Conservation (phyloP, 2,888 invertebrate species). For the Asteroscopus sphinx region DNA sequence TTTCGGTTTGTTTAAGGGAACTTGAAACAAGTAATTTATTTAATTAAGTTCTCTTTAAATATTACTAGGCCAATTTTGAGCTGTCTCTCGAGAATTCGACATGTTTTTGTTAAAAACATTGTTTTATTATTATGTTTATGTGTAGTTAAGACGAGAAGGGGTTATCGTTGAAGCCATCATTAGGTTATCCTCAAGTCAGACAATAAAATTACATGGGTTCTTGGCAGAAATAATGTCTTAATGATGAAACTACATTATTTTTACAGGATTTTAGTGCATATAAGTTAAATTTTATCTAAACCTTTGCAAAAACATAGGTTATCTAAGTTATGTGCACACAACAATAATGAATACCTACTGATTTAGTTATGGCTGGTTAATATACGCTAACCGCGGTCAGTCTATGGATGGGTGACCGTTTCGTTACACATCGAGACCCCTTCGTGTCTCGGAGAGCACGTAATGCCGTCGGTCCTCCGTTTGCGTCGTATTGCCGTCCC, state of each 20-base stretch:
- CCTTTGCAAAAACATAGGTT: slow-evolving; percentile 1
- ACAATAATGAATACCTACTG: slow-evolving; percentile 13
- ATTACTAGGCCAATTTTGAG: slow-evolving; percentile 14
- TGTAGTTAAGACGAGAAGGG: slow-evolving; percentile 6
- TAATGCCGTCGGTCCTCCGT: too few species aligned
- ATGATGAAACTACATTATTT: too few species aligned
- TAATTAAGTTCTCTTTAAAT: slow-evolving; percentile 35
- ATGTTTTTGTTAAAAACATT: slow-evolving; percentile 13
- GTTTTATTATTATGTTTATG: slow-evolving; percentile 11
- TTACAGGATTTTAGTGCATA: background rate
- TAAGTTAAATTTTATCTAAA: slow-evolving; percentile 9
- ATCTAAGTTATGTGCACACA: slow-evolving; percentile 8
- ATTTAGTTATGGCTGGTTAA: too few species aligned
- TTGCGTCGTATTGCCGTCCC: too few species aligned
- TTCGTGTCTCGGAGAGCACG: too few species aligned
- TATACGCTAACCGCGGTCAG: too few species aligned
- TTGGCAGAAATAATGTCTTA: background rate
- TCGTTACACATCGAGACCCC: too few species aligned
- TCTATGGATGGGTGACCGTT: too few species aligned
- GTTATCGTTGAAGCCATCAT: slow-evolving; percentile 29
- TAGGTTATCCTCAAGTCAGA: slow-evolving; percentile 4
- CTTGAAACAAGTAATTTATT: slow-evolving; percentile 41
- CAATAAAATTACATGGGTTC: slow-evolving; percentile 13
- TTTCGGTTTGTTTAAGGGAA: slow-evolving; percentile 20
- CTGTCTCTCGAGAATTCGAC: slow-evolving; percentile 6